Base-by-base conservation (phyloP, 2,888 invertebrate species). In the Clitarchus hookeri region DNA sequence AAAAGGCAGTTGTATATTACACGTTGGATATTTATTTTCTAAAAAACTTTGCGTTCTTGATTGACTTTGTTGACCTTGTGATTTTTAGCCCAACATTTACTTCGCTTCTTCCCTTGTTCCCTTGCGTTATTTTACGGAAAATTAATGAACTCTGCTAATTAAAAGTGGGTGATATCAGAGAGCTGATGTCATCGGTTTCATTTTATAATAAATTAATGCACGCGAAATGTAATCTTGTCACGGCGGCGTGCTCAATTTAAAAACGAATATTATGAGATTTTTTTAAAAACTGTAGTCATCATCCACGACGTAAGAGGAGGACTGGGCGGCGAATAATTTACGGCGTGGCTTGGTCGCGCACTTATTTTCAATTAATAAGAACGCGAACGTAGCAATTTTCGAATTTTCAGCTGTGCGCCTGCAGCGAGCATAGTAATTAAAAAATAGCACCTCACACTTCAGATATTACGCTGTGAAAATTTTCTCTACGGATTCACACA, bases 351-450 rank as follows among this genome's bases (percentile, higher is more conserved):
- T 23, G 8, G 65, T 3, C n/a, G 6, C n/a, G 65, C 65, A 65
- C 65, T n/a, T 9, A 65, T n/a, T 65, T 65, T 65, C 65, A 65
- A 65, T 65, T 65, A 65, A 65, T 65, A 11, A 11, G 65, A 65
- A 65, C 65, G 65, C 23, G 65, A 65, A 65, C 65, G 23, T 65
- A 65, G 65, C n/a, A 65, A 65, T 65, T 65, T 65, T 65, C 65
- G 65, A 65, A 65, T 65, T 23, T 65, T 16, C 65, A 65, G 65
- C 65, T 23, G 23, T 23, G n/a, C 65, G 65, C 65, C 11, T 19
- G 65, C 65, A 6, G 16, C 16, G 48, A 48, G 16, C 48, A 16
- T 48, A 16, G 16, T 65, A 23, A 65, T 23, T 65, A 65, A 65
- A 65, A 65, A 65, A 65, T 16, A n/a, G 16, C n/a, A n/a, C 48